Conservation (phyloP, 2,888 invertebrate species). For the Elegia similella region DNA sequence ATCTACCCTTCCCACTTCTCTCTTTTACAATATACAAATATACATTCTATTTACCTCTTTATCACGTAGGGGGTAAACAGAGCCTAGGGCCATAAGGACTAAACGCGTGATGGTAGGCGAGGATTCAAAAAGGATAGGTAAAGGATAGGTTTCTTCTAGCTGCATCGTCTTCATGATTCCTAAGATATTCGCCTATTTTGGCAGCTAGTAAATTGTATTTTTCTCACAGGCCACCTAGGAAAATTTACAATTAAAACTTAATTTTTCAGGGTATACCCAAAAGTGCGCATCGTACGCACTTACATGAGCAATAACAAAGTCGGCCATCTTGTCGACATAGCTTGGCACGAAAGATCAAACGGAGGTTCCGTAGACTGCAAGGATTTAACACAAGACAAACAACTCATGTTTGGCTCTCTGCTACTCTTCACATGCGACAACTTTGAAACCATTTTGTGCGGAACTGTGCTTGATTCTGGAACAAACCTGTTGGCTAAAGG, state of each 20-base stretch:
- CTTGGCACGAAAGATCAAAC: conserved; percentile 51
- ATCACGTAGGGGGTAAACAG: no score
- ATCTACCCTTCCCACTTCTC: no score
- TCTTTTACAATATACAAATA: no score
- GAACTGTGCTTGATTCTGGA: conserved; percentile 82
- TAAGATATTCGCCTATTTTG: no score
- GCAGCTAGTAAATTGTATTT: no score
- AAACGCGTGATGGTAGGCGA: no score
- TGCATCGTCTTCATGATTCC: no score
- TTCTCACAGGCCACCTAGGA: no score
- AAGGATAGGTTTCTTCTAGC: no score
- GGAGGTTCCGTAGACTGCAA: conserved; percentile 40
- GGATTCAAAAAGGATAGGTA: no score
- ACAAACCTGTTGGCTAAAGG: conserved; percentile 73
- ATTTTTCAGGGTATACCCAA: conserved; percentile 72
- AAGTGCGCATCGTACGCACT: conserved; percentile 66
- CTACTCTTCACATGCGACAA: conserved; percentile 86
- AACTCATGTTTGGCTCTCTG: conserved; percentile 87
- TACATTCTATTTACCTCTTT: no score
- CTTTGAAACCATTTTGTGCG: conserved; percentile 86
- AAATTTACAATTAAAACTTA: conserved; percentile 2
- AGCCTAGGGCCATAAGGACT: no score
- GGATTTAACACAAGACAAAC: conserved; percentile 60
- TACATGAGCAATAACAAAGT: conserved; percentile 62
- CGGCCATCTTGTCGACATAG: conserved; percentile 67